Conservation (phyloP, 2,797 vertebrate species). For the Alfaro cultratus region DNA sequence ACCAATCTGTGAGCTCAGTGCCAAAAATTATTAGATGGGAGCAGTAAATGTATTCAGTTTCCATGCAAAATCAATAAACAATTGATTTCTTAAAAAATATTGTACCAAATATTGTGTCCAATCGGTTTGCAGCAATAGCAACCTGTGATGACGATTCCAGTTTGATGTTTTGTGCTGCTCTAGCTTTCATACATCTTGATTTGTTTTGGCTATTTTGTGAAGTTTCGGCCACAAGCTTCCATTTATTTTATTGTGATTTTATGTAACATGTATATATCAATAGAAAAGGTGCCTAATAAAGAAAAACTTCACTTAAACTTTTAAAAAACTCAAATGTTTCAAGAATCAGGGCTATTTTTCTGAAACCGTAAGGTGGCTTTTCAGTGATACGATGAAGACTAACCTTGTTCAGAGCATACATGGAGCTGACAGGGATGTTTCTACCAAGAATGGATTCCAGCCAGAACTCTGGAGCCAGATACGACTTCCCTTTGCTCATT, state of each 20-base stretch:
- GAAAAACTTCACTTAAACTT: neutral
- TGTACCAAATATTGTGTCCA: too few species aligned
- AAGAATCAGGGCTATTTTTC: neutral
- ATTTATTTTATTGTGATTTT: too few species aligned
- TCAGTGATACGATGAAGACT: neutral
- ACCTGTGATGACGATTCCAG: too few species aligned
- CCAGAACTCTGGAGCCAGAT: constrained; percentile 54
- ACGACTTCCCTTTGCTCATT: constrained; percentile 30
- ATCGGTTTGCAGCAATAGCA: too few species aligned
- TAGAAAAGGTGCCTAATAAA: too few species aligned
- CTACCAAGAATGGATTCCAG: constrained; percentile 52
- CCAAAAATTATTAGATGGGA: neutral
- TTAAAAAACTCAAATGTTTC: neutral
- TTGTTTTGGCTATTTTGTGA: too few species aligned
- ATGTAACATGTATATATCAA: too few species aligned
- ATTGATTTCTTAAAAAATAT: too few species aligned
- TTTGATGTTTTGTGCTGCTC: too few species aligned
- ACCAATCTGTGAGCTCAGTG: neutral
- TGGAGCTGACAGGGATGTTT: constrained; percentile 56
- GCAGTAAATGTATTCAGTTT: neutral
- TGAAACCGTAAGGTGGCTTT: neutral
- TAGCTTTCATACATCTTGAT: too few species aligned
- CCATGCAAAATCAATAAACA: neutral
- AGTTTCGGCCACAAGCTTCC: too few species aligned
- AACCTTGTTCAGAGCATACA: constrained; percentile 65